Conservation (phyloP, 2,113 vertebrate species). For the Amphiprion percula region DNA sequence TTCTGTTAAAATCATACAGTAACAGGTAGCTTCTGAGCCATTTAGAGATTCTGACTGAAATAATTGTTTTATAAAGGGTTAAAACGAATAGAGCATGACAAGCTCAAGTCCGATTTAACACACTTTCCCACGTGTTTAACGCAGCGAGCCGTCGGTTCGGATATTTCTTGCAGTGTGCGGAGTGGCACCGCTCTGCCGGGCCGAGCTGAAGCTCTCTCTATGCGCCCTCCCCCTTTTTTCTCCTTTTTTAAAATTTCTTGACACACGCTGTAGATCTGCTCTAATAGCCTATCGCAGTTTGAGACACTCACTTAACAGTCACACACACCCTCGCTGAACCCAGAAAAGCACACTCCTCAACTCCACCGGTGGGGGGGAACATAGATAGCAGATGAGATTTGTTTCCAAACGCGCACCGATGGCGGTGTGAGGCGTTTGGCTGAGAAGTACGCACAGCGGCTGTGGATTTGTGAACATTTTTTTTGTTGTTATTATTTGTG, state of each 20-base stretch:
- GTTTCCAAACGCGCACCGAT: slow-evolving; percentile 77
- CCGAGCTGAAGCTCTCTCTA: slow-evolving; percentile 18
- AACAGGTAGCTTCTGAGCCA: no score
- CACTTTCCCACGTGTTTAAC: slow-evolving; percentile 18
- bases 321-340: slow-evolving; percentile 1
- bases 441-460: slow-evolving; percentile 50
- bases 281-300: slow-evolving; percentile 45
- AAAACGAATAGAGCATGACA: no score
- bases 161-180: slow-evolving; percentile 59
- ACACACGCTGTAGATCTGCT: slow-evolving; percentile 49
- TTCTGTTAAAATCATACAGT: neutral
- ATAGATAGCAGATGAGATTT: slow-evolving; percentile 69
- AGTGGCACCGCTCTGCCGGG: slow-evolving; percentile 57
- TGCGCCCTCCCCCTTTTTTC: slow-evolving; percentile 58
- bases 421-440: slow-evolving; percentile 70
- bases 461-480: slow-evolving; percentile 55
- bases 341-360: slow-evolving; percentile 46
- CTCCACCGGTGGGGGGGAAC: slow-evolving; percentile 27
- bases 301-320: slow-evolving; percentile 34
- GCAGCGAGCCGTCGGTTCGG: neutral
- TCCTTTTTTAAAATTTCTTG: slow-evolving; percentile 40
- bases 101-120: neutral
- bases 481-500: neutral
- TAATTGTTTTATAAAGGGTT: no score
- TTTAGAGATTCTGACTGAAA: no score